Conservation (phyloP, 2,888 invertebrate species). For the Linnaemya tessellans region DNA sequence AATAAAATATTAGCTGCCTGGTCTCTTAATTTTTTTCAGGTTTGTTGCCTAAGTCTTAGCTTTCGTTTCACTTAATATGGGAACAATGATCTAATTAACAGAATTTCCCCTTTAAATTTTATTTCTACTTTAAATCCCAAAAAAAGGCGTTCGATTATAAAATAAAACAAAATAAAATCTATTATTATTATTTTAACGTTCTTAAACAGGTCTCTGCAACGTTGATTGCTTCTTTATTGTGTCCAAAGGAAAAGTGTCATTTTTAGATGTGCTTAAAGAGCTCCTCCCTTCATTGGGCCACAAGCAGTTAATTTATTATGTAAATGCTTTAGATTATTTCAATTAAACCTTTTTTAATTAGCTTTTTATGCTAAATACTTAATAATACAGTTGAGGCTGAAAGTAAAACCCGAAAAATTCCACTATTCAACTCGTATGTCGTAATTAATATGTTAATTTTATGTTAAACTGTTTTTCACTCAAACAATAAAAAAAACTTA, state of each 20-base stretch:
- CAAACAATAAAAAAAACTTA: not conserved
- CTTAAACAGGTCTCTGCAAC: constrained; percentile 10
- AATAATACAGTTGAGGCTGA: not conserved
- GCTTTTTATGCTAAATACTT: not conserved
- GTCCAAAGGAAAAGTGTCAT: constrained; percentile 51
- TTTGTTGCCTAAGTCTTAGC: constrained; percentile 24
- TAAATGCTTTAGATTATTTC: not conserved
- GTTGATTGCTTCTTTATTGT: constrained; percentile 32
- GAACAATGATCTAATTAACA: constrained; percentile 12
- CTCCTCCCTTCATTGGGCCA: not conserved
- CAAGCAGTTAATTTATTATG: not conserved
- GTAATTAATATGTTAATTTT: not conserved
- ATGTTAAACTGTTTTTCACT: not conserved
- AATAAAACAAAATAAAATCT: not conserved
- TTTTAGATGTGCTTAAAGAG: not conserved
- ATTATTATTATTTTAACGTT: not conserved
- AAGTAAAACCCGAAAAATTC: not conserved
- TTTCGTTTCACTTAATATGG: not conserved
- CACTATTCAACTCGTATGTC: not conserved
- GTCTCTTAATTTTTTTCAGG: not conserved
- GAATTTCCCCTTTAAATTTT: not conserved
- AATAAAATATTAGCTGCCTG: not conserved
- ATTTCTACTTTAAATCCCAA: not conserved
- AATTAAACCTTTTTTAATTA: not conserved
- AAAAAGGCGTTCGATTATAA: not conserved